These are phyloP conservation scores for Amblyornis subalaris DNA, from an alignment of 2,113 vertebrate genomes.

Conservation along the genomic window DNA sequence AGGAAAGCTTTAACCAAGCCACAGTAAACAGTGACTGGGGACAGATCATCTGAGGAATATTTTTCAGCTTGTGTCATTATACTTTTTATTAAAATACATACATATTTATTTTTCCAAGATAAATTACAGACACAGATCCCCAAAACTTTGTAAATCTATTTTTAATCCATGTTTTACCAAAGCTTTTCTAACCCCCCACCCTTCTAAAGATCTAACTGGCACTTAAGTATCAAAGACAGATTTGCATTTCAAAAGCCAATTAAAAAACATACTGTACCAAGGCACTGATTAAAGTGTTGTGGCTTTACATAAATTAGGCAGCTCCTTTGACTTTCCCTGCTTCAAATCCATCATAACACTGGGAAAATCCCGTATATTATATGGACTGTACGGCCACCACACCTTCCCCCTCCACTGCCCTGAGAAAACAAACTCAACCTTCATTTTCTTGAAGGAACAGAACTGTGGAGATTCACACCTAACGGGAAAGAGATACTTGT, in stretches of 20 bases:
- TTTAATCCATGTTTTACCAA: not conserved
- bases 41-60: not conserved
- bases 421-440: not conserved
- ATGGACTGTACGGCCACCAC: not conserved
- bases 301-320: conserved; percentile 17
- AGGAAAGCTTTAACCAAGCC: not conserved
- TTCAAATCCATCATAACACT: not conserved
- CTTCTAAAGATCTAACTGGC: not conserved
- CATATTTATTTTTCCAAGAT: not conserved
- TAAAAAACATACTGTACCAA: not conserved
- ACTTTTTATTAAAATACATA: not conserved
- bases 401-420: not conserved
- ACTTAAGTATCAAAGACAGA: conserved; percentile 11
- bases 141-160: not conserved
- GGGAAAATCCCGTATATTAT: not conserved
- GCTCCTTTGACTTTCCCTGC: not conserved
- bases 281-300: not conserved
- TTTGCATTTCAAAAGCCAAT: conserved; percentile 48
- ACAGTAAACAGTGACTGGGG: not conserved
- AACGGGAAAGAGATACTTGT: accelerated
- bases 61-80: not conserved
- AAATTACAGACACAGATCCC: not conserved
- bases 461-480: not conserved
- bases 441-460: not conserved
- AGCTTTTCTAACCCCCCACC: not conserved